Evolutionary conservation across 2,888 invertebrate species (phyloP).

Genomic region (Pammene aurita): DNA sequence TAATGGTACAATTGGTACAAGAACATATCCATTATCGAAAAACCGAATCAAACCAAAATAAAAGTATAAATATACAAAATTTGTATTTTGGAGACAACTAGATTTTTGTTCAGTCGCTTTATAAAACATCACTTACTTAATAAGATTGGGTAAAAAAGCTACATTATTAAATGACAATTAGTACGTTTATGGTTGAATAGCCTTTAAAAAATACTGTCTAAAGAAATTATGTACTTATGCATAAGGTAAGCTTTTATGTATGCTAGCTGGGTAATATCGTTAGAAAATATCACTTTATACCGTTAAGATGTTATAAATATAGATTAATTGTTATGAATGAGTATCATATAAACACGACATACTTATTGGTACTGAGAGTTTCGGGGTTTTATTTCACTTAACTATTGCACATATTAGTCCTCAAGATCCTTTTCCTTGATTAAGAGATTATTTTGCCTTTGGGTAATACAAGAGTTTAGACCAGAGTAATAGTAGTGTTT

Average conservation of each 20-base stretch:
- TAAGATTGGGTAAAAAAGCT: constrained; percentile 78
- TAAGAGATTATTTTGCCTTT: constrained; percentile 49
- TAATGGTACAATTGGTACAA: neutral
- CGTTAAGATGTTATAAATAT: constrained; percentile 73
- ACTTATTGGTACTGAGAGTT: constrained; percentile 59
- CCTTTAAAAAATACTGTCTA: constrained; percentile 71
- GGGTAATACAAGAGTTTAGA: neutral
- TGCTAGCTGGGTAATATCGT: constrained; percentile 64
- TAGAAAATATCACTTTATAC: constrained; percentile 79
- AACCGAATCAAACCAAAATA: constrained; percentile 37
- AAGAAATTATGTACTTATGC: constrained; percentile 60
- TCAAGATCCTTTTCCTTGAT: constrained; percentile 34
- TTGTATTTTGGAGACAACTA: constrained; percentile 52
- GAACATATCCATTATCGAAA: neutral
- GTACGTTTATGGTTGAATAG: constrained; percentile 63
- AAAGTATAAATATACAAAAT: constrained; percentile 63
- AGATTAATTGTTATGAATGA: constrained; percentile 46
- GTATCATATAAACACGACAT: constrained; percentile 38
- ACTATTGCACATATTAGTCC: constrained; percentile 36
- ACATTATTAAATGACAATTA: constrained; percentile 61
- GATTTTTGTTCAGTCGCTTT: constrained; percentile 65
- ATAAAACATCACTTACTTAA: constrained; percentile 61
- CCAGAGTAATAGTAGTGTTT: neutral
- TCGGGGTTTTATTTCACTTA: constrained; percentile 27
- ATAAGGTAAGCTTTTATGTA: constrained; percentile 60